Evolutionary conservation across 2,113 vertebrate genomes (phyloP).

Genomic region (Marcusenius ussheri): DNA sequence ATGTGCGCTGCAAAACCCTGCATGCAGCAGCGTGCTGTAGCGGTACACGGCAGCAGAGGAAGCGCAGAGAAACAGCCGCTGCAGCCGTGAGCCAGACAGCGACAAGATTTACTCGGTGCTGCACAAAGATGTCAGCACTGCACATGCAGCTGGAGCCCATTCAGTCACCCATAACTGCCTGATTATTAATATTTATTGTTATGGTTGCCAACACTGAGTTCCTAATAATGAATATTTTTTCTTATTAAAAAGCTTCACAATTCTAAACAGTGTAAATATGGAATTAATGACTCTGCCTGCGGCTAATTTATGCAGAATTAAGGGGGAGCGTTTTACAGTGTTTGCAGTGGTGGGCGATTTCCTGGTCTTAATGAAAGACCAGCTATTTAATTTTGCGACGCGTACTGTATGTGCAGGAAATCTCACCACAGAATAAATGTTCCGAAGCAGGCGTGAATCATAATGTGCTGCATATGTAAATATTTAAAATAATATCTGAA

Average conservation of each 20-base stretch:
- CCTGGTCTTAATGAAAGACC: neutral
- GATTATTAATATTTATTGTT: constrained; percentile 1
- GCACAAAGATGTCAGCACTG: neutral
- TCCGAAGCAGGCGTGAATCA: neutral
- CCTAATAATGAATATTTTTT: neutral
- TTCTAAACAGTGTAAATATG: neutral
- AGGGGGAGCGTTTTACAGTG: neutral
- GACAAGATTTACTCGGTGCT: neutral
- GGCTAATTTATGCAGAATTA: neutral
- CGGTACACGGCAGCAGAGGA: too few relatives aligned
- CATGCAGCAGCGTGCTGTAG: neutral
- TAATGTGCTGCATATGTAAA: neutral
- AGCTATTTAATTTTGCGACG: neutral
- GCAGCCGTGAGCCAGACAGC: neutral
- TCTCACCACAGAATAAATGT: neutral
- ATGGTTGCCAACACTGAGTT: neutral
- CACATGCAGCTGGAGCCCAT: neutral
- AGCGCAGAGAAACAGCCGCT: neutral
- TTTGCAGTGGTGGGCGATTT: neutral
- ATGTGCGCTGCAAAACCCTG: too few relatives aligned
- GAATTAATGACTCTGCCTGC: neutral
- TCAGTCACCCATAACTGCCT: neutral
- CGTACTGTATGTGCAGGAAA: neutral
- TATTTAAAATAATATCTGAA: constrained; percentile 1
- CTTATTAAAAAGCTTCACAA: neutral